Conservation (phyloP, 2,113 vertebrate species). For the Heloderma charlesbogerti region DNA sequence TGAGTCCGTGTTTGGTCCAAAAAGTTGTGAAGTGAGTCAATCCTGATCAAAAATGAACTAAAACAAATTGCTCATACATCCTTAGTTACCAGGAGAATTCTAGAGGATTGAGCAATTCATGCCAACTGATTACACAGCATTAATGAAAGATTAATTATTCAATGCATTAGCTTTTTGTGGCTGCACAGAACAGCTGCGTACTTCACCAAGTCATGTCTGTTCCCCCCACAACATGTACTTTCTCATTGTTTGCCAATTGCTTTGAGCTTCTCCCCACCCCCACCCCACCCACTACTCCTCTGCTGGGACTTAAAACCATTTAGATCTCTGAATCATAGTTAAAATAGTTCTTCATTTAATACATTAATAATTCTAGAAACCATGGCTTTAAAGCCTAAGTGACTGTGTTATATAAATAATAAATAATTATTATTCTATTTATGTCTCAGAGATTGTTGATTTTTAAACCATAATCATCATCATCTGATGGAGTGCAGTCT, state of each 20-base stretch:
- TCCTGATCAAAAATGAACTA: too few relatives aligned
- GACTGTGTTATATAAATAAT: constrained; percentile 56
- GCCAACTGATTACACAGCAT: constrained; percentile 67
- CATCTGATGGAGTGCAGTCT: not conserved
- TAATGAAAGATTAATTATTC: constrained; percentile 76
- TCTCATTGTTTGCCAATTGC: constrained; percentile 53
- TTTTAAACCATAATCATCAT: not conserved
- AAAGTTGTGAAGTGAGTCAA: too few relatives aligned
- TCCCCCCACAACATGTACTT: constrained; percentile 34
- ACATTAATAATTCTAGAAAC: constrained; percentile 64
- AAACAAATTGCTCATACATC: too few relatives aligned
- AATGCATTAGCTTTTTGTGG: constrained; percentile 66
- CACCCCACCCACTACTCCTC: not conserved
- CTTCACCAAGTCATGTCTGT: constrained; percentile 38
- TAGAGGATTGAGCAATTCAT: constrained; percentile 63
- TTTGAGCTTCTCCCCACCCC: constrained; percentile 34
- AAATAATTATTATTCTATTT: constrained; percentile 41
- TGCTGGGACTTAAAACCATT: constrained; percentile 54
- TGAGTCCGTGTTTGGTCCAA: too few relatives aligned
- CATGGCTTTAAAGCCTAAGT: constrained; percentile 39
- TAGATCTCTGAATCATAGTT: constrained; percentile 47
- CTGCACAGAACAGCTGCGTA: constrained; percentile 64
- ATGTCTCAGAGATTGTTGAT: constrained; percentile 1
- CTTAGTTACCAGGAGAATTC: constrained; percentile 44
- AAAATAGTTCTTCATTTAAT: constrained; percentile 63